phyloP scores from a whole-genome alignment of 2,888 invertebrate genomes.

The Agriopis leucophaearia region DNA sequence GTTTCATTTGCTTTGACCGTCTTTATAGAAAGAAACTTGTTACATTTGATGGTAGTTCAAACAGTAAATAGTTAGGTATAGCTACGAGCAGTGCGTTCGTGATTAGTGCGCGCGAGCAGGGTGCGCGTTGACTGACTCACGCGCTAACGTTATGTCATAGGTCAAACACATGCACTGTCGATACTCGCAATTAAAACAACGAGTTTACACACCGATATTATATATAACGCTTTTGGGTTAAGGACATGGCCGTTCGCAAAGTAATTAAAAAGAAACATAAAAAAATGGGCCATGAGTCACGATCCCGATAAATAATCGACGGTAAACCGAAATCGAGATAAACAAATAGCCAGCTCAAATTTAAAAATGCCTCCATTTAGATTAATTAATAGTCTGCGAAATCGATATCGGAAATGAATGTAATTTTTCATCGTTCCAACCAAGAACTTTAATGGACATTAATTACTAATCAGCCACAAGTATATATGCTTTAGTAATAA shows the following conservation, averaged over 20 bases:
- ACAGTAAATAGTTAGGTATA: not conserved
- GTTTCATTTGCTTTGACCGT: no score
- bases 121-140: constrained; percentile 34
- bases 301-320: constrained; percentile 17
- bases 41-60: no score
- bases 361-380: constrained; percentile 27
- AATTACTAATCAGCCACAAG: constrained; percentile 17
- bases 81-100: constrained; percentile 1
- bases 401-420: constrained; percentile 40
- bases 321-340: constrained; percentile 19
- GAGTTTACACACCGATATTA: constrained; percentile 10
- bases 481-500: constrained; percentile 15
- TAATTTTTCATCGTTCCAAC: constrained; percentile 31
- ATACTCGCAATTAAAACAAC: constrained; percentile 39
- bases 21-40: no score
- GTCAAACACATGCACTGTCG: constrained; percentile 33
- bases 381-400: constrained; percentile 39
- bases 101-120: constrained; percentile 28
- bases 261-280: constrained; percentile 24
- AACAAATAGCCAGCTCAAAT: constrained; percentile 29
- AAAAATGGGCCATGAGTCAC: constrained; percentile 32
- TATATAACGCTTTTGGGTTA: constrained; percentile 28
- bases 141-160: constrained; percentile 43
- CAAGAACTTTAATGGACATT: constrained; percentile 26
- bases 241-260: constrained; percentile 27